phyloP scores from a whole-genome alignment of 1,140 invertebrate species.

The Euwallacea similis region DNA sequence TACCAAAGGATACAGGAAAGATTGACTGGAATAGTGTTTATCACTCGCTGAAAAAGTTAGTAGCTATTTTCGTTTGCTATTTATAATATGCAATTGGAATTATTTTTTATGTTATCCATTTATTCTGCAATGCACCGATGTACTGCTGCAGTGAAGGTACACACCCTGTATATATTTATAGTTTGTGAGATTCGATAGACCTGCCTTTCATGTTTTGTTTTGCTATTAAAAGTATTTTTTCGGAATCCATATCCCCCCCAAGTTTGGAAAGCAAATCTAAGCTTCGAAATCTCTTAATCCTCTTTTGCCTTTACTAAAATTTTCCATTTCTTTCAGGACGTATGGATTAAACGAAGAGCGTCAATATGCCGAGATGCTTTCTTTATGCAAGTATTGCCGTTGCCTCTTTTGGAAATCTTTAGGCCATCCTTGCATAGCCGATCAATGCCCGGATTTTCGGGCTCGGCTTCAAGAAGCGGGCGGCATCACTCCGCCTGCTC shows the following conservation, averaged over 20 bases:
- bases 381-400: constrained; percentile 91
- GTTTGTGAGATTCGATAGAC: too few species aligned
- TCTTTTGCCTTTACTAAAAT: background rate
- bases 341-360: constrained; percentile 87
- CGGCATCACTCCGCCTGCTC: constrained; percentile 76
- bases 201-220: too few species aligned
- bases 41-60: constrained; percentile 72
- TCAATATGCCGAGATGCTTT: constrained; percentile 90
- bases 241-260: too few species aligned
- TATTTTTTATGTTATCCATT: too few species aligned
- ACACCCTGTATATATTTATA: too few species aligned
- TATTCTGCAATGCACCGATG: too few species aligned
- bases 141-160: too few species aligned
- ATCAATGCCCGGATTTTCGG: constrained; percentile 77
- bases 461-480: constrained; percentile 77
- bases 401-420: constrained; percentile 95
- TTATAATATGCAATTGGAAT: too few species aligned
- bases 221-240: too few species aligned
- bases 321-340: constrained; percentile 59
- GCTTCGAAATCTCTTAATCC: too few species aligned
- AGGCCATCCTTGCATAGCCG: constrained; percentile 87
- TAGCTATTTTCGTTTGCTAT: background rate
- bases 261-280: too few species aligned
- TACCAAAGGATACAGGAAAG: constrained; percentile 58
- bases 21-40: constrained; percentile 74